Conservation (phyloP, 2,888 invertebrate genomes). For the Tortrix viridana region DNA sequence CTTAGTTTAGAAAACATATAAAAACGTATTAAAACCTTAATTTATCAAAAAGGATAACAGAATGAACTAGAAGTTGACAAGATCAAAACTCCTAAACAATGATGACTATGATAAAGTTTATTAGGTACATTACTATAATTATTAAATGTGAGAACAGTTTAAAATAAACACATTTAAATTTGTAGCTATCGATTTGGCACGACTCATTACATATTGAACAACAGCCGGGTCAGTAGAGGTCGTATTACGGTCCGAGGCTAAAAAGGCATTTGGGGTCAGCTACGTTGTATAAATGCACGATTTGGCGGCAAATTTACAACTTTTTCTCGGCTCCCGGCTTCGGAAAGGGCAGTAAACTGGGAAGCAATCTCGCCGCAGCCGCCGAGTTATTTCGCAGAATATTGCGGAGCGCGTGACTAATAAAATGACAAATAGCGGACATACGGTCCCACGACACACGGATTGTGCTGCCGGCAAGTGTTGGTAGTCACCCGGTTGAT, state of each 20-base stretch:
- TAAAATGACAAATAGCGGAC: conserved; percentile 80
- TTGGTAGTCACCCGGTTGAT: not conserved
- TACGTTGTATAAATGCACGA: conserved; percentile 76
- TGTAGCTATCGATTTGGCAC: no score
- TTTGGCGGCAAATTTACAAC: conserved; percentile 81
- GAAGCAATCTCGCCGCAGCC: conserved; percentile 74
- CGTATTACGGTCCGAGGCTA: conserved; percentile 63
- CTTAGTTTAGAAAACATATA: no score
- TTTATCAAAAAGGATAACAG: no score
- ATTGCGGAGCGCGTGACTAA: conserved; percentile 76
- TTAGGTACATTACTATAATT: no score
- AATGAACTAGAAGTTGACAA: no score
- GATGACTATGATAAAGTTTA: no score
- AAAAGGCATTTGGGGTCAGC: conserved; percentile 68
- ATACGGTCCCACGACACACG: conserved; percentile 57
- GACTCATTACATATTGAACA: conserved; percentile 46
- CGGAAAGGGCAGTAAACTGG: conserved; percentile 73
- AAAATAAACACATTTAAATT: no score
- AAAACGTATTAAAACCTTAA: no score
- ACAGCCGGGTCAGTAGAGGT: conserved; percentile 63
- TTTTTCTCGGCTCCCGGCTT: conserved; percentile 71
- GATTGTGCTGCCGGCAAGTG: conserved; percentile 51
- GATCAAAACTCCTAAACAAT: no score
- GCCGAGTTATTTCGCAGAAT: conserved; percentile 77
- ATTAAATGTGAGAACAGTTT: no score